Conservation (phyloP, 2,797 vertebrate genomes). For the Xiphorhynchus erythropygius region DNA sequence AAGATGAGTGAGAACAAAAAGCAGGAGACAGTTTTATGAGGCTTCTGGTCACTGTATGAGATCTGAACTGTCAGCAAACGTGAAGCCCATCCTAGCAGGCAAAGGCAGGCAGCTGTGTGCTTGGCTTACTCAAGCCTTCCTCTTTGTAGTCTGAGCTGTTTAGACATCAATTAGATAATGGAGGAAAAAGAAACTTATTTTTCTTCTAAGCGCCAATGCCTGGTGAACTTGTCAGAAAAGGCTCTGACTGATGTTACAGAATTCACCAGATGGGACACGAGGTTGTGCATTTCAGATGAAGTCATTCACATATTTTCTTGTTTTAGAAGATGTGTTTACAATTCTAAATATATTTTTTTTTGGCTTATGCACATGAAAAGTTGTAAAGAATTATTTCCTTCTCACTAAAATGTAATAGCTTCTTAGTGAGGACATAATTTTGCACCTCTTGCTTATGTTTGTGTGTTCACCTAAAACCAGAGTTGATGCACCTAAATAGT, state of each 20-base stretch:
- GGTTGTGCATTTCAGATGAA: not conserved
- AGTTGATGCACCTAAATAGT: not conserved
- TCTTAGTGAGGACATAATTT: not conserved
- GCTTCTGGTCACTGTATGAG: not conserved
- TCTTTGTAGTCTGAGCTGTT: not conserved
- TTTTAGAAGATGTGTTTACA: not conserved
- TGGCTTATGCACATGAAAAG: not conserved
- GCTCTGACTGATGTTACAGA: not conserved
- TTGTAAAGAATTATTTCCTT: not conserved
- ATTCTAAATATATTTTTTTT: not conserved
- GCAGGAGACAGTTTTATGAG: not conserved
- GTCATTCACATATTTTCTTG: not conserved
- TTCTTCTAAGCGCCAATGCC: not conserved
- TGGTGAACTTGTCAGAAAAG: not conserved
- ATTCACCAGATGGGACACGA: not conserved
- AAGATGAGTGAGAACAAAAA: not conserved
- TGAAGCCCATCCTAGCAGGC: not conserved
- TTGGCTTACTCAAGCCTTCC: not conserved
- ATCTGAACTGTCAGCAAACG: not conserved
- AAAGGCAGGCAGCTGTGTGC: not conserved
- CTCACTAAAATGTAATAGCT: not conserved
- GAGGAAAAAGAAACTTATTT: not conserved
- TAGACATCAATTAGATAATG: not conserved
- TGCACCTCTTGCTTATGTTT: not conserved
- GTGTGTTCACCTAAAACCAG: not conserved